Base-by-base conservation (phyloP, 2,113 vertebrate genomes). In the Muscicapa adusta region DNA sequence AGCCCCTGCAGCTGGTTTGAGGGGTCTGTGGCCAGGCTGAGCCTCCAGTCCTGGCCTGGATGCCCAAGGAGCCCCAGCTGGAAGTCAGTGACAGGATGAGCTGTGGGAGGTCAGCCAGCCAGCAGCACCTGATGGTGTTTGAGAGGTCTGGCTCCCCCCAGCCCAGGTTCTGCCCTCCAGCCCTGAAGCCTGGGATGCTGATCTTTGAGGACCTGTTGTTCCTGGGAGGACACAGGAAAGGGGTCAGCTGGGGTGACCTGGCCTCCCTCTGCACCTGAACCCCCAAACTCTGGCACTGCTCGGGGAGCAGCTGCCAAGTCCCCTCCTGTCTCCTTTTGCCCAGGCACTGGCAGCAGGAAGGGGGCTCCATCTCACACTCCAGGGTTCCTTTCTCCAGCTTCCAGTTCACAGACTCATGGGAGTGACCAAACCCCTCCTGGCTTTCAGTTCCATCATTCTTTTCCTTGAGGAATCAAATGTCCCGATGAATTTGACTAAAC, bases 361-460 rank as follows among this genome's bases (percentile, higher is more conserved):
- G 9, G 36, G 14, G 19, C 47, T 83, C 17, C 2, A 0, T 25
- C 71, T 48, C 25, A 6, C 31, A 17, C 17, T 62, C 43, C 0
- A 1, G 33, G 18, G 40, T 57, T 47, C 18, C 33, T 45, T 18
- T 18, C 24, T 36, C 43, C 71, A 36, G 33, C 22, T 54, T 31
- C 47, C 47, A 36, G 22, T 48, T 50, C 22, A 25, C 0, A 3
- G 47, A 38, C 12, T 18, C 25, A 3, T 0, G 0, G 9, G 12
- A 26, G 12, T 9, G 16, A 56, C n/a, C 29, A 38, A 92, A 58
- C 0, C 18, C 25, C 14, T 68, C 43, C 62, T 8, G 22, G 13
- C 10, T 51, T 50, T 58, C 1, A 2, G 22, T 72, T 17, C 23
- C 17, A 17, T 38, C 8, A 2, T 14, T 65, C 28, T 29, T 22